Percentiles rank a stretch among this genome's conserved stretches.
These are phyloP conservation scores for Melanostoma scalare DNA, from an alignment of 2,888 invertebrate species.

Conservation along the genomic window DNA sequence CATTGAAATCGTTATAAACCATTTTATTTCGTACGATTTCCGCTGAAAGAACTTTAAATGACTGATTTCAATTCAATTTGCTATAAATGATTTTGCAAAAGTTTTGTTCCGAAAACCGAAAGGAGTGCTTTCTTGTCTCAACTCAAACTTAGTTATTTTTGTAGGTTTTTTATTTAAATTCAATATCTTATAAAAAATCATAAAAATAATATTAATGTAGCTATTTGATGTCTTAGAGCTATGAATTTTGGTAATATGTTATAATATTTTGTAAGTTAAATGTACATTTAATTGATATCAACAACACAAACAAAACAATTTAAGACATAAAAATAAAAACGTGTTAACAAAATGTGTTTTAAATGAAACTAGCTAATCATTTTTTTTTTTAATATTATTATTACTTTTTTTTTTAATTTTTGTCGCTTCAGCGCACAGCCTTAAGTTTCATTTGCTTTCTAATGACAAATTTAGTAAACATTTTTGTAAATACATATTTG, in stretches of 20 bases:
- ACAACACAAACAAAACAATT: conserved; percentile 29
- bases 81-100: too few relatives aligned
- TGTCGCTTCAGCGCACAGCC: conserved; percentile 70
- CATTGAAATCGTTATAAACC: too few relatives aligned
- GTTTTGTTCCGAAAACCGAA: too few relatives aligned
- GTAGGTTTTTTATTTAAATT: conserved; percentile 46
- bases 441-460: conserved; percentile 53
- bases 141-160: background rate
- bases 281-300: conserved; percentile 19
- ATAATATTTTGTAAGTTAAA: conserved; percentile 21
- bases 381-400: conserved; percentile 16
- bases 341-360: conserved; percentile 30
- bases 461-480: conserved; percentile 12
- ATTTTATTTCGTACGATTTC: too few relatives aligned
- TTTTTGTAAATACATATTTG: conserved; percentile 33
- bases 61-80: too few relatives aligned
- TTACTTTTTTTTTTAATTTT: conserved; percentile 59
- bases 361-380: conserved; percentile 37
- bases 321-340: conserved; percentile 27
- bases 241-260: conserved; percentile 25
- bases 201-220: conserved; percentile 28
- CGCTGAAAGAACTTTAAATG: too few relatives aligned
- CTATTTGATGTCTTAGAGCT: conserved; percentile 31
- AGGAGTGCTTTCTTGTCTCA: background rate
- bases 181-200: conserved; percentile 51